Conservation (phyloP, 1,140 invertebrate genomes). For the Amyelois transitella region DNA sequence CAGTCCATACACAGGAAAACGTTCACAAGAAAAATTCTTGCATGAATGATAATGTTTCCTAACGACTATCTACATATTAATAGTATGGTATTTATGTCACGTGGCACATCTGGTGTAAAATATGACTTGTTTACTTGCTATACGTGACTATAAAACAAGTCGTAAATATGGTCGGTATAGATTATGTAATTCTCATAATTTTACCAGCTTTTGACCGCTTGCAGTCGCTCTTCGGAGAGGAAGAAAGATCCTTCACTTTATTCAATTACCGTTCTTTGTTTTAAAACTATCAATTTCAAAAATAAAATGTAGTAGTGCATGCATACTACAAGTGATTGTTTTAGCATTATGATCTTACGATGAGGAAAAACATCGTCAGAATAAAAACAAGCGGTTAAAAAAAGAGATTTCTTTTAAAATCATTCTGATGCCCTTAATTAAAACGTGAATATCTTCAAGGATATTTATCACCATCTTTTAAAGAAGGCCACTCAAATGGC, state of each 20-base stretch:
- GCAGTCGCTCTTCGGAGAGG: no score
- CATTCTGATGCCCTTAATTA: neutral
- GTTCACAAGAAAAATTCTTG: neutral
- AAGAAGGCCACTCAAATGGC: neutral
- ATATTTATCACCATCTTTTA: neutral
- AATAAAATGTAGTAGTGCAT: no score
- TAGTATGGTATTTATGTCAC: neutral
- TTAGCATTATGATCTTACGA: no score
- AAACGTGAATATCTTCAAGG: no score
- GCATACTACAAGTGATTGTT: no score
- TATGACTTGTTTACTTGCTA: neutral
- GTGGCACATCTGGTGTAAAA: neutral
- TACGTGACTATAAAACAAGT: neutral
- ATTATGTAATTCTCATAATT: no score
- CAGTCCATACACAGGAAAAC: neutral
- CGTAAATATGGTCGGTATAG: neutral
- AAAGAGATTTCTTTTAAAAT: neutral
- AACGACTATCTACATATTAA: neutral
- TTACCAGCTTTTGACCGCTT: no score
- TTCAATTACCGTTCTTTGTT: no score
- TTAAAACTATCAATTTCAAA: no score
- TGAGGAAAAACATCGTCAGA: no score
- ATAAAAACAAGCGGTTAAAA: no score
- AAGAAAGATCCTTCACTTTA: no score
- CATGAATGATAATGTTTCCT: neutral